Base-by-base conservation (phyloP, 2,113 vertebrate genomes). In the Macaca fascicularis region DNA sequence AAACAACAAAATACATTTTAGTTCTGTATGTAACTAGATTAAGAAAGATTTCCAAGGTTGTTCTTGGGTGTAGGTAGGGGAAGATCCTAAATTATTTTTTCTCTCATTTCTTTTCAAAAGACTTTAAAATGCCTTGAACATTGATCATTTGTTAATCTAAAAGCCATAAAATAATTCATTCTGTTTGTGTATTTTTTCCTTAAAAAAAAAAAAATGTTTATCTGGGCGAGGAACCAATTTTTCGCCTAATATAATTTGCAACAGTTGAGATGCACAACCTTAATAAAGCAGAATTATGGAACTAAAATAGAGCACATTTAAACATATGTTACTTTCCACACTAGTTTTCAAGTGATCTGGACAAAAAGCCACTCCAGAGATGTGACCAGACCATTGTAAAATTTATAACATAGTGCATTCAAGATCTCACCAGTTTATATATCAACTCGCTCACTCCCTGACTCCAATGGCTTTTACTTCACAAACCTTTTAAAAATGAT, bases 131-230 rank as follows among this genome's bases (percentile, higher is more conserved):
- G n/a, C 1, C 43, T 89, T 92, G n/a, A 93, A 93, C 61, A 96
- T 50, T 10, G 57, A 94, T 81, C 97, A 82, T 38, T 96, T 0
- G 0, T 23, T 92, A 93, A 95, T 96, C 32, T 96, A 95, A 96
- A 82, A 88, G 97, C 94, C 4, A 97, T 88, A 97, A 96, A 94
- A 74, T 78, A 97, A 95, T 85, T 93, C 93, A 97, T 96, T 76
- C 8, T 83, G 84, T 69, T 96, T 96, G 88, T 85, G 83, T 93
- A 84, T 89, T 93, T 52, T 59, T 85, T 7, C 50, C 22, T 95
- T 90, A 91, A 14, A 50, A 14, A 50, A 48, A 45, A 9, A 48
- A 12, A 50, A 50, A 50, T 43, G 2, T 74, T 40, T 67, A 92
- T 94, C 78, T 97, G 75, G 89, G 23, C 67, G 84, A 50, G 52